Conservation (phyloP, 2,113 vertebrate genomes). For the Silurus asotus region DNA sequence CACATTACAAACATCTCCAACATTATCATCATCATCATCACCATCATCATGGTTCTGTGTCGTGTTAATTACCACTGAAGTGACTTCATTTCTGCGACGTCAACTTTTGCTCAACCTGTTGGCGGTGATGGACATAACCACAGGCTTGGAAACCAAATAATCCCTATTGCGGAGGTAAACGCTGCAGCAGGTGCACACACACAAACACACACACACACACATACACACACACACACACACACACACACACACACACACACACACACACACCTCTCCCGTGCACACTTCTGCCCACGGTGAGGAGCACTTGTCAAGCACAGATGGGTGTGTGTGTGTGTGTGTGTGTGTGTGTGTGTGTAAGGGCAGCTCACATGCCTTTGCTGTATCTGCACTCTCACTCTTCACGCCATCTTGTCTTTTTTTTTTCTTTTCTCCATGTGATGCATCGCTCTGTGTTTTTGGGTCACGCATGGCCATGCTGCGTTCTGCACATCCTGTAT, state of each 20-base stretch:
- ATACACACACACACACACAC: conserved; percentile 83
- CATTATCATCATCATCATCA: background rate
- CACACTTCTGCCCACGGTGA: conserved; percentile 79
- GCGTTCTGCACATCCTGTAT: conserved; percentile 71
- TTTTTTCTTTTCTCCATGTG: conserved; percentile 41
- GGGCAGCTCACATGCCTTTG: conserved; percentile 68
- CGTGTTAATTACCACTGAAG: background rate
- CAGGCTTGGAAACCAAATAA: conserved; percentile 84
- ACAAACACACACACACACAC: conserved; percentile 78
- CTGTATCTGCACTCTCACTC: conserved; percentile 81
- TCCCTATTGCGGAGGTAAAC: conserved; percentile 88
- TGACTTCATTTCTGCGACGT: background rate
- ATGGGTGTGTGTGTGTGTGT: conserved; percentile 87
- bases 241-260: conserved; percentile 73
- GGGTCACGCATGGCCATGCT: conserved; percentile 17
- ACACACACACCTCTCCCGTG: conserved; percentile 69
- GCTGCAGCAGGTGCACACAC: conserved; percentile 90
- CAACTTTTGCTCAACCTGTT: conserved; percentile 39
- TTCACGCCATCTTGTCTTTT: conserved; percentile 62
- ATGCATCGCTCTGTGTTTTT: conserved; percentile 59
- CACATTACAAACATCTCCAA: no score
- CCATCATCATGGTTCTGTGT: background rate
- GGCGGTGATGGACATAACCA: conserved; percentile 70
- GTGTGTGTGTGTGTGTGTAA: conserved; percentile 86
- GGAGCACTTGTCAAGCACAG: conserved; percentile 89